Base-by-base conservation (phyloP, 1,140 invertebrate species). In the Drosophila lacteicornis region DNA sequence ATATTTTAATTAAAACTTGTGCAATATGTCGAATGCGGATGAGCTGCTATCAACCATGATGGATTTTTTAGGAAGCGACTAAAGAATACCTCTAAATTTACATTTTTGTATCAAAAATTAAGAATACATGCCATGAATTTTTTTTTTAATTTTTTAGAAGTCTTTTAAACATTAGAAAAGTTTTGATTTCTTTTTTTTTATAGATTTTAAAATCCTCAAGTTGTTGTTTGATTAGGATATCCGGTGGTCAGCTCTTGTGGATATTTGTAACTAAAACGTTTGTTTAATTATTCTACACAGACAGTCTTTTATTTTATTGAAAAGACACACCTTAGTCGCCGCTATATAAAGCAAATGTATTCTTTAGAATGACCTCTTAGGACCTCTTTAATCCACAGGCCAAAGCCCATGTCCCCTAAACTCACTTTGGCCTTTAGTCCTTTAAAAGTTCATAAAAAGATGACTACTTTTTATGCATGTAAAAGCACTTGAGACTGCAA, bases 1-100 rank as follows among this genome's bases (percentile, higher is more conserved):
- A 66, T 75, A 70, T 88, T 88, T 88, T 88, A 88, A 88, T 88
- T 88, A 88, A 88, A 88, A 90, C 80, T 84, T 81, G 58, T 78
- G 61, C 66, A 68, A 78, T 75, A 70, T 75, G 66, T 58, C 65
- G 73, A 30, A 33, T 22, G 60, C 45, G 15, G 15, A 53, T 30
- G 40, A 22, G 50, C 30, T 53, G 17, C 60, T 40, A 66, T 47
- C 17, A 73, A 27, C 38, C 30, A 22, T 57, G 43, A 56, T 59
- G 36, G 61, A 0, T 15, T 33, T 30, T 22, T 3, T 2, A 2
- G 17, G 11, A 27, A 12, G 60, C 33, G 42, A 47, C 33, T 30
- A 1, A 0, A 9, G 9, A 2, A 27, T 75, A 68, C 46, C 50
- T 55, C 22, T 45, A 17, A 17, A 19, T 8, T 13, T 27, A 4